phyloP scores from a whole-genome alignment of 2,797 vertebrate genomes.

The Pyrocephalus nanus region DNA sequence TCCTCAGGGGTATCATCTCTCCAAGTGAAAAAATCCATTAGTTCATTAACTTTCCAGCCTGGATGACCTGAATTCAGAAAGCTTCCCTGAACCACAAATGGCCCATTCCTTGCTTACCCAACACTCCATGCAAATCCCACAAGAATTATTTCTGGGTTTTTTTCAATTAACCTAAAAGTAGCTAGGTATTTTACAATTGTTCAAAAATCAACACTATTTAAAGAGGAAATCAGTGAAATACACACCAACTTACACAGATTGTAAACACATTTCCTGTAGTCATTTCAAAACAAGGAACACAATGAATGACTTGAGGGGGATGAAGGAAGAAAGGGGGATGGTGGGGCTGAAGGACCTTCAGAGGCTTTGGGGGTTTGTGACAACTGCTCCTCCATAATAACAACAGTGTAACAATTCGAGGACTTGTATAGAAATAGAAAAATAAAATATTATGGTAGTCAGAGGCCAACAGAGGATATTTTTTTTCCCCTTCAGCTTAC shows the following conservation, averaged over 20 bases:
- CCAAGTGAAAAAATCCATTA: not conserved
- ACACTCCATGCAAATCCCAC: not conserved
- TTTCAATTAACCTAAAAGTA: not conserved
- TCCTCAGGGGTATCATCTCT: not conserved
- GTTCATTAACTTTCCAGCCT: slow-evolving; percentile 15
- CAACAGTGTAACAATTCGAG: rapidly evolving
- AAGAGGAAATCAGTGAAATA: slow-evolving; percentile 2
- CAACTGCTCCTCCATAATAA: not conserved
- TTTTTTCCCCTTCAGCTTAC: not conserved
- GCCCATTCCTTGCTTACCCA: not conserved
- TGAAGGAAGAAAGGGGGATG: not conserved
- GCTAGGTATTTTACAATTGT: not conserved
- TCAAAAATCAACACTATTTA: not conserved
- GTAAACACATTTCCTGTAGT: not conserved
- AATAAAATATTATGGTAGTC: not conserved
- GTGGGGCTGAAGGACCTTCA: not conserved
- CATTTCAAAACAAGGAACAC: not conserved
- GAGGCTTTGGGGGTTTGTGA: not conserved
- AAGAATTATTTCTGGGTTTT: not conserved
- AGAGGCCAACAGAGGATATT: not conserved
- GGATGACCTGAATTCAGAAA: not conserved
- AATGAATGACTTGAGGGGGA: not conserved
- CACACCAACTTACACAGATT: not conserved
- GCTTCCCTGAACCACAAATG: not conserved
- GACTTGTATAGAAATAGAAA: not conserved